A percentile compares a stretch with the other conserved stretches of the same genome.
Evolutionary conservation across 2,113 vertebrate species (phyloP).

Genomic region (Urocolius indicus): DNA sequence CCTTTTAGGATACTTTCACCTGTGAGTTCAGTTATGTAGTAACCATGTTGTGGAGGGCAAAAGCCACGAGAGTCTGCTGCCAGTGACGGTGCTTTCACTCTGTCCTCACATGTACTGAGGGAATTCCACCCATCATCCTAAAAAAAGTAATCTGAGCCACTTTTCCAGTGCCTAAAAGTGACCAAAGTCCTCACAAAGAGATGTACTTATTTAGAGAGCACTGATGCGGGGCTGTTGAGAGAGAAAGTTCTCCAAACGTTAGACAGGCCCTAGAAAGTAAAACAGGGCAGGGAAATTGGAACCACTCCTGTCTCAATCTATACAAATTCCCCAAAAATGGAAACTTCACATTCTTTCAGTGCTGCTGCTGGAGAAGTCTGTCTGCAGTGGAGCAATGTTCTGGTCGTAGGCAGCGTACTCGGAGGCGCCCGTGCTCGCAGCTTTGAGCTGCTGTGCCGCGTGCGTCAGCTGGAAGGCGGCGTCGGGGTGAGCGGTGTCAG

Average conservation of each 20-base stretch:
- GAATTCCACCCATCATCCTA: background rate
- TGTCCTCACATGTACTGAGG: background rate
- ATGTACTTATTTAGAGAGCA: background rate
- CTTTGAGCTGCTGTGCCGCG: slow-evolving; percentile 93
- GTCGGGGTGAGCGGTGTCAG: slow-evolving; percentile 93
- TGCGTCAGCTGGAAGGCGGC: slow-evolving; percentile 96
- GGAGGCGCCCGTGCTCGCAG: slow-evolving; percentile 88
- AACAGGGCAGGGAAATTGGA: background rate
- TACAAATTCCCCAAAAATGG: background rate
- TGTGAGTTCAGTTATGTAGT: background rate
- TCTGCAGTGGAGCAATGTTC: slow-evolving; percentile 93
- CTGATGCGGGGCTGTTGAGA: background rate
- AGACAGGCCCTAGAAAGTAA: background rate
- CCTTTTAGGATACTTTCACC: background rate
- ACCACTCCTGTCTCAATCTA: background rate
- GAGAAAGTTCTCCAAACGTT: background rate
- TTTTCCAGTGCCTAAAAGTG: background rate
- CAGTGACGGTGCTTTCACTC: background rate
- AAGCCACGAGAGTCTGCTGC: background rate
- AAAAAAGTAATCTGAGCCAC: background rate
- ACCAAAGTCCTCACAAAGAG: background rate
- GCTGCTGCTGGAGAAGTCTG: slow-evolving; percentile 91
- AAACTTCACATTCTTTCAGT: slow-evolving; percentile 80
- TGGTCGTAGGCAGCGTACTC: slow-evolving; percentile 92
- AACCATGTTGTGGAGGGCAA: background rate